Conservation (phyloP, 1,140 invertebrate species). For the Drosophila sp. region DNA sequence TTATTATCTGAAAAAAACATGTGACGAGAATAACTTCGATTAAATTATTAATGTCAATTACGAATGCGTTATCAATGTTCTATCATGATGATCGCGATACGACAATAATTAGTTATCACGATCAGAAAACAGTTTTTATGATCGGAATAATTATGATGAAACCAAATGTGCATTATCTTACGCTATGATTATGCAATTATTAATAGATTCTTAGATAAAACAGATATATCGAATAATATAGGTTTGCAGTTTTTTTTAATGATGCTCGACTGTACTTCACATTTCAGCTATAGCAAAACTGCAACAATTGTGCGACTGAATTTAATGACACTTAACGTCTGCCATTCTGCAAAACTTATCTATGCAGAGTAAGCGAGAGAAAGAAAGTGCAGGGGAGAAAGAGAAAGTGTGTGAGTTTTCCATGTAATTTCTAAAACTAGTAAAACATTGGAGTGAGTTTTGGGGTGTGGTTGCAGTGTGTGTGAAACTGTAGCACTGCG, state of each 20-base stretch:
- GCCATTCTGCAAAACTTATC: constrained; percentile 52
- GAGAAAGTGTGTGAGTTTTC: constrained; percentile 12
- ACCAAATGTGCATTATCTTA: no score
- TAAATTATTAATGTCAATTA: no score
- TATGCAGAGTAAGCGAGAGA: neutral
- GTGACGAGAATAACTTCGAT: no score
- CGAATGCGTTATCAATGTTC: no score
- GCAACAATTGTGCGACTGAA: constrained; percentile 49
- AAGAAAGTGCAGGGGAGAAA: neutral
- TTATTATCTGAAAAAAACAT: no score
- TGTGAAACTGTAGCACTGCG: neutral
- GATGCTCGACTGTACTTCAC: constrained; percentile 6
- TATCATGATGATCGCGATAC: no score
- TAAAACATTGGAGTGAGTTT: constrained; percentile 21
- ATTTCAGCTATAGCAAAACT: constrained; percentile 18
- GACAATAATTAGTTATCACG: no score
- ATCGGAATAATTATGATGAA: no score
- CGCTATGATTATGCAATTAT: neutral
- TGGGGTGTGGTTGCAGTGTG: neutral
- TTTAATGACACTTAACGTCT: constrained; percentile 71
- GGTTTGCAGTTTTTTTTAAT: constrained; percentile 4
- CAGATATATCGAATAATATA: neutral
- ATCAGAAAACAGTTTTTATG: no score
- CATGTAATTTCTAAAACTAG: constrained; percentile 56
- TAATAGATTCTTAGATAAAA: neutral